Percentiles rank a stretch among this genome's conserved stretches.
Conservation (phyloP, 2,797 vertebrate genomes). For the Sebastes jordani region DNA sequence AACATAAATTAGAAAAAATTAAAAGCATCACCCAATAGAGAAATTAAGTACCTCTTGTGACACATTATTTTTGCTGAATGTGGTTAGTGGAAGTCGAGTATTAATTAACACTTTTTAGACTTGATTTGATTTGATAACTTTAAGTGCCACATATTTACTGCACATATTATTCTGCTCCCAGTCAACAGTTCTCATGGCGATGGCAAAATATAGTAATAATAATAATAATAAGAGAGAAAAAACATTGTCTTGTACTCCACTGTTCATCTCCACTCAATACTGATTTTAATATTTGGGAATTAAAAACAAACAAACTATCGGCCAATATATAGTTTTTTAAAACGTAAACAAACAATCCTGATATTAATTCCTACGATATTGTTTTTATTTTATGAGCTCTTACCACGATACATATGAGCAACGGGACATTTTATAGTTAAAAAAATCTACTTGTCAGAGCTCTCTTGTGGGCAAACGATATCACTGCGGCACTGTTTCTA, state of each 20-base stretch:
- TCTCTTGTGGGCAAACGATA: too few relatives aligned
- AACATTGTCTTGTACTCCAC: not conserved
- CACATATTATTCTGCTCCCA: too few relatives aligned
- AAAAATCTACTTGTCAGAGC: too few relatives aligned
- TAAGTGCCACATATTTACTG: not conserved
- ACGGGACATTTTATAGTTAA: too few relatives aligned
- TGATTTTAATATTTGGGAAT: not conserved
- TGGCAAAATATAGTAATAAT: not conserved
- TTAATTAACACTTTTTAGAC: not conserved
- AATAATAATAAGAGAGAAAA: not conserved
- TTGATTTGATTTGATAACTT: not conserved
- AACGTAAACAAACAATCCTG: not conserved
- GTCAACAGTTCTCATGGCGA: rapidly evolving
- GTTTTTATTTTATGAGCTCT: not conserved
- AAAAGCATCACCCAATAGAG: not conserved
- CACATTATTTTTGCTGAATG: not conserved
- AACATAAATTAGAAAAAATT: not conserved
- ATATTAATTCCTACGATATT: not conserved
- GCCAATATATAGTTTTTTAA: not conserved
- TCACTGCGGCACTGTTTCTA: too few relatives aligned
- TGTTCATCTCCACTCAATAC: not conserved
- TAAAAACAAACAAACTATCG: too few relatives aligned
- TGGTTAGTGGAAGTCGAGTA: not conserved
- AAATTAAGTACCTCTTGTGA: not conserved
- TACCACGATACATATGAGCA: not conserved